Conservation (phyloP, 1,140 invertebrate genomes). For the Grapholita molesta region DNA sequence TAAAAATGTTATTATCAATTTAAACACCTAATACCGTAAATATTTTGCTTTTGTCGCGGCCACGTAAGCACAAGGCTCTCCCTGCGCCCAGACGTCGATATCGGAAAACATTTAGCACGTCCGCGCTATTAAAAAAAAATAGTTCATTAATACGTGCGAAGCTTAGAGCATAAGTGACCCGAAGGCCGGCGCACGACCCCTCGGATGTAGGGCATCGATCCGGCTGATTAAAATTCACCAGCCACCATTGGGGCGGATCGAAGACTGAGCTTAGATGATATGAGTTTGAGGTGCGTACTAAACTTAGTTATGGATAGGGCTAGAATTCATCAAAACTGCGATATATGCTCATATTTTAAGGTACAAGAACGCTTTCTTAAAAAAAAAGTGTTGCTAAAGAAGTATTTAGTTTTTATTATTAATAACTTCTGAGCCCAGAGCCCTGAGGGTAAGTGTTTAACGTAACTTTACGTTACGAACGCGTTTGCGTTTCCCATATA, state of each 20-base stretch:
- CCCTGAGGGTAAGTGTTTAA: no score
- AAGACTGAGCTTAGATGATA: neutral
- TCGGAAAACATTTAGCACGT: neutral
- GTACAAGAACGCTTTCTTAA: no score
- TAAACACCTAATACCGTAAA: neutral
- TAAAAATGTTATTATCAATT: no score
- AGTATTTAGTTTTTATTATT: no score
- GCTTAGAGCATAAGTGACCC: neutral
- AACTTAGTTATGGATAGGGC: neutral
- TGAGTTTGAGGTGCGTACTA: neutral
- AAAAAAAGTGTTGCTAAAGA: no score
- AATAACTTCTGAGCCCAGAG: no score
- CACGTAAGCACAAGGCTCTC: neutral
- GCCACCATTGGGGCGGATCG: neutral
- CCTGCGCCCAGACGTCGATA: neutral
- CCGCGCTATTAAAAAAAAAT: neutral
- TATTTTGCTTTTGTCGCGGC: no score
- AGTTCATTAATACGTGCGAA: constrained; percentile 2
- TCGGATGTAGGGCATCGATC: constrained; percentile 2
- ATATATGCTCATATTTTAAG: no score
- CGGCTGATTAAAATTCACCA: constrained; percentile 11
- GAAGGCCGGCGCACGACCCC: neutral
- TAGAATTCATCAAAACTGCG: no score
- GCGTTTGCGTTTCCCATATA: no score
- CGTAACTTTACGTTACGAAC: no score